phyloP scores from a whole-genome alignment of 2,113 vertebrate species.

The Anarrhichthys ocellatus region DNA sequence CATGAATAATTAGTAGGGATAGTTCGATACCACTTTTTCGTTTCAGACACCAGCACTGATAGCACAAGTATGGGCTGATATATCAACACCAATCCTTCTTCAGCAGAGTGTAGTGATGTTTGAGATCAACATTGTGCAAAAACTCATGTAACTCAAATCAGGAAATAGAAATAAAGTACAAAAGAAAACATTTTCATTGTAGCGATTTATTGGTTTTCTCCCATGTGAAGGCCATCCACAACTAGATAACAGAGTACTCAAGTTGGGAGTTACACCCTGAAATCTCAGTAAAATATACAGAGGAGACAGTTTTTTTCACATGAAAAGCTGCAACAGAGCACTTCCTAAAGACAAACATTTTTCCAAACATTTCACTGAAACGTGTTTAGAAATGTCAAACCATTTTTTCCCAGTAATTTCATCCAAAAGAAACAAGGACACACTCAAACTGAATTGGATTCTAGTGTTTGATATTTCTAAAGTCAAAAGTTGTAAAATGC shows the following conservation, averaged over 20 bases:
- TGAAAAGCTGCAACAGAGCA: conserved; percentile 14
- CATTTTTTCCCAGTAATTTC: neutral
- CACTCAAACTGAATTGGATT: neutral
- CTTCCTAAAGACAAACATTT: conserved; percentile 22
- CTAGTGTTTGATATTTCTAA: neutral
- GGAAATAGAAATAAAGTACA: neutral
- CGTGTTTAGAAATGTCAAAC: conserved; percentile 32
- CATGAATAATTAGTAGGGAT: neutral
- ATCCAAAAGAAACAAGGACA: conserved; percentile 7
- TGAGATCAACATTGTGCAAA: neutral
- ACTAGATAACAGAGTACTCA: conserved; percentile 28
- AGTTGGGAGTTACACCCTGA: conserved; percentile 29
- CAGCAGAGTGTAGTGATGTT: neutral
- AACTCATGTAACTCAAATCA: neutral
- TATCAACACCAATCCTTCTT: neutral
- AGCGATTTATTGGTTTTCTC: conserved; percentile 44
- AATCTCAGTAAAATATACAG: conserved; percentile 26
- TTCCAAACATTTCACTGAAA: conserved; percentile 27
- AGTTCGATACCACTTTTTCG: neutral
- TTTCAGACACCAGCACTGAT: neutral
- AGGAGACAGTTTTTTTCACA: conserved; percentile 36
- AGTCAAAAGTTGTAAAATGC: conserved; percentile 4
- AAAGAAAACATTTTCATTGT: neutral
- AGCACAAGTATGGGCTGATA: neutral
- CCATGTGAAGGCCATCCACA: conserved; percentile 38